A percentile compares a stretch with the other conserved stretches of the same genome.
Evolutionary conservation across 37 sponge, comb jelly and placozoan species (phyloP).

Genomic region (Crambe crambe): DNA sequence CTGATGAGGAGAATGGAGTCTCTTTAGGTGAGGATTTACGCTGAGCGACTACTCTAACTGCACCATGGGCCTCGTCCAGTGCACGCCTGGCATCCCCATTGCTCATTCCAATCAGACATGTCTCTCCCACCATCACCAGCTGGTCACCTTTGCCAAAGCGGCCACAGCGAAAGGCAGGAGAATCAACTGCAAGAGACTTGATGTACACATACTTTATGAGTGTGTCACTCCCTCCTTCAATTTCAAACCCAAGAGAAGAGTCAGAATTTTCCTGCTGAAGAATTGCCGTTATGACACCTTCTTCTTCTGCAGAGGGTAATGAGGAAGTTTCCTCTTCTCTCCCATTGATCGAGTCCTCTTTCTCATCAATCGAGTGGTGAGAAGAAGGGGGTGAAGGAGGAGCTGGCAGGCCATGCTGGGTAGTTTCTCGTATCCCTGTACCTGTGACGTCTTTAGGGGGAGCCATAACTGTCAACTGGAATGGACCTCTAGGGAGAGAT

Average conservation of each 20-base stretch:
- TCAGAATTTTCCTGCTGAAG: background rate
- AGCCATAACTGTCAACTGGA: constrained; percentile 60
- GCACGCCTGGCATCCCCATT: constrained; percentile 41
- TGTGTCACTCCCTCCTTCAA: constrained; percentile 73
- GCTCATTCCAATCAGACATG: constrained; percentile 66
- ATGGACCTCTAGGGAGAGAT: constrained; percentile 52
- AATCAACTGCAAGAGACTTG: constrained; percentile 32
- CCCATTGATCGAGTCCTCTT: constrained; percentile 15
- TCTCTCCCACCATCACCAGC: constrained; percentile 68
- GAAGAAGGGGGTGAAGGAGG: background rate
- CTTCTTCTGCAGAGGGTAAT: constrained; percentile 27
- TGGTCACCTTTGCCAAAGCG: constrained; percentile 55
- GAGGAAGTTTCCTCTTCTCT: no score
- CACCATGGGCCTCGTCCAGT: constrained; percentile 30
- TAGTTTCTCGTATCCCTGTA: background rate
- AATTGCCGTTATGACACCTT: background rate
- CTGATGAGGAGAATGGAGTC: background rate
- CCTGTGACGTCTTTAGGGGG: constrained; percentile 60
- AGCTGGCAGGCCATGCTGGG: background rate
- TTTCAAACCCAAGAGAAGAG: constrained; percentile 48
- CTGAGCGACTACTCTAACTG: constrained; percentile 54
- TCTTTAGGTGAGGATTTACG: constrained; percentile 29
- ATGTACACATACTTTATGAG: constrained; percentile 62
- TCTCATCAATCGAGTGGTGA: background rate
- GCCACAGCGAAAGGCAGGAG: constrained; percentile 45